phyloP scores from a whole-genome alignment of 2,113 vertebrate species.

The Forbesichthys papilliferus region DNA sequence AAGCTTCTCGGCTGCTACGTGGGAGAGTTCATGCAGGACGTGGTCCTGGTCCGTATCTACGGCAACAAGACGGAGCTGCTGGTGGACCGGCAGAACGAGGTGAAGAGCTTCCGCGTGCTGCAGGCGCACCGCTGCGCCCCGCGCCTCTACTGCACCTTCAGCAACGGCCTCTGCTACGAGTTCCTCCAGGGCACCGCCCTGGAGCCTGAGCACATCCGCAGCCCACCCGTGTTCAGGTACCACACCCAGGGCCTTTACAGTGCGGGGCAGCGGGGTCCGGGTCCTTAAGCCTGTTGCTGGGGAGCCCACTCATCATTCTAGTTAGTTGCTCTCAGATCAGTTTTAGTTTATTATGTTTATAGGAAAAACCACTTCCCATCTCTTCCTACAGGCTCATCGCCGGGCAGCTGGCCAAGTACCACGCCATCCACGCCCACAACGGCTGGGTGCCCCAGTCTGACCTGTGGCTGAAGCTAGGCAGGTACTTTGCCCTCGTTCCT shows the following conservation, averaged over 20 bases:
- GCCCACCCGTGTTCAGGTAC: slow-evolving; percentile 87
- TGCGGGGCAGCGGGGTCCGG: too few species aligned
- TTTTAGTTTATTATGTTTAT: too few species aligned
- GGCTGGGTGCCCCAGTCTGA: slow-evolving; percentile 97
- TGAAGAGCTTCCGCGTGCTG: slow-evolving; percentile 94
- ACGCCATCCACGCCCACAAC: slow-evolving; percentile 96
- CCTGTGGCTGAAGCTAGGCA: slow-evolving; percentile 94
- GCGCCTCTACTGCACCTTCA: slow-evolving; percentile 94
- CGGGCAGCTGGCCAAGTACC: slow-evolving; percentile 95
- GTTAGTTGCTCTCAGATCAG: too few species aligned
- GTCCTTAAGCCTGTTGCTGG: too few species aligned
- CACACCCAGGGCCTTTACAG: too few species aligned
- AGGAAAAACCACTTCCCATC: not conserved
- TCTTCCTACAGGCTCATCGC: slow-evolving; percentile 84
- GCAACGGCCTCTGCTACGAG: slow-evolving; percentile 95
- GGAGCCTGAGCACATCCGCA: slow-evolving; percentile 91
- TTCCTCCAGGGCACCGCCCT: slow-evolving; percentile 93
- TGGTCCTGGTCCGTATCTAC: slow-evolving; percentile 94
- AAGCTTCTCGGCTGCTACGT: slow-evolving; percentile 94
- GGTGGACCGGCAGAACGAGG: slow-evolving; percentile 92
- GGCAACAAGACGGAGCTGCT: slow-evolving; percentile 95
- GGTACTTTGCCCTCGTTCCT: slow-evolving; percentile 92
- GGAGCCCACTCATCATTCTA: too few species aligned
- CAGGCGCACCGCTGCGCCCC: slow-evolving; percentile 93
- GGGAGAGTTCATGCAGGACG: slow-evolving; percentile 83